phyloP scores from a whole-genome alignment of 2,797 vertebrate species.

The Psittacula echo region DNA sequence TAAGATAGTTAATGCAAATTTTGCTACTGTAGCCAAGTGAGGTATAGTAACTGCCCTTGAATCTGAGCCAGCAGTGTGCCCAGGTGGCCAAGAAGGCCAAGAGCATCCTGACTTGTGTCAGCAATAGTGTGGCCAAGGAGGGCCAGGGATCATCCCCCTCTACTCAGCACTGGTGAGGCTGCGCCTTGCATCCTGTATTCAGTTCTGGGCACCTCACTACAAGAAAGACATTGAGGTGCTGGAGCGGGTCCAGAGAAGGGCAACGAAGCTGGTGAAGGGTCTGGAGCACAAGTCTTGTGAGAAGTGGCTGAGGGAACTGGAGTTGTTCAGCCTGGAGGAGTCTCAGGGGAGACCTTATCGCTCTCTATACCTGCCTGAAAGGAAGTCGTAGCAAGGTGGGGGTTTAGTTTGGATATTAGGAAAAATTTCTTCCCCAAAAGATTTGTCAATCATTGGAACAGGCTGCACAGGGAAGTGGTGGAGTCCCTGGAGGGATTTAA shows the following conservation, averaged over 20 bases:
- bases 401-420: background rate
- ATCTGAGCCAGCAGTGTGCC: background rate
- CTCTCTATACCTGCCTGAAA: background rate
- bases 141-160: background rate
- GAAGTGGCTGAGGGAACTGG: no score
- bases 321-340: background rate
- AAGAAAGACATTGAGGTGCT: background rate
- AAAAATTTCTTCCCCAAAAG: no score
- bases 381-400: background rate
- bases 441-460: no score
- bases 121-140: background rate
- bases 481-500: background rate
- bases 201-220: background rate
- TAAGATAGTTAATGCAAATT: no score
- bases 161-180: background rate
- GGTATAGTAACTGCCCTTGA: fast-evolving
- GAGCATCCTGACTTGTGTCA: background rate
- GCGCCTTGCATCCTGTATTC: background rate
- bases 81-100: background rate
- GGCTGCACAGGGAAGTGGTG: background rate
- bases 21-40: fast-evolving
- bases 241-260: background rate
- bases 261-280: background rate
- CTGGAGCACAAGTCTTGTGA: background rate
- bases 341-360: background rate